Evolutionary conservation across 1,140 invertebrate species (phyloP), one percentile per base, ranked within the genome.

Genomic region (Atta cephalotes): DNA sequence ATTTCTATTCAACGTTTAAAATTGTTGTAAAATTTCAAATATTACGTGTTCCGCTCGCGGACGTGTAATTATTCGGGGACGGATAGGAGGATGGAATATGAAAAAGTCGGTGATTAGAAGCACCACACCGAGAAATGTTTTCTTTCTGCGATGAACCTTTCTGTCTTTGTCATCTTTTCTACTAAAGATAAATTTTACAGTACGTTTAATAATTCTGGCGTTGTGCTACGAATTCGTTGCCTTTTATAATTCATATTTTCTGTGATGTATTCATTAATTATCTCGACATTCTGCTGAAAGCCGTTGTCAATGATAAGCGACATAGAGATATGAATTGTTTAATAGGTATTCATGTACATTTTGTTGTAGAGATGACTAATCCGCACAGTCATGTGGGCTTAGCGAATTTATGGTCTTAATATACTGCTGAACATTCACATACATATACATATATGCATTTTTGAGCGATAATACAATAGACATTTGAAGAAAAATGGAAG

Each of bases 181-280:
- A 9, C 68, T 12, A 18, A 49, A 18, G 68, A 18, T 49, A 25
- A 84, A 28, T 51, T 84, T 84, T 49, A 28, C 16, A 58, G 12
- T 84, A 76, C 18, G 80, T 82, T 74, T 49, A 60, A 74, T 84
- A 74, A 84, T 63, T 74, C 45, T n/a, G 18, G 12, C 53, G 18
- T 35, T 16, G 6, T 35, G n/a, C 18, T 35, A 18, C 28, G 7
- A 63, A 45, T 31, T 72, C 21, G 12, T 39, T n/a, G 39, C 25
- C 6, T 74, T 21, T 51, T 39, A 51, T 25, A 70, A 63, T 74
- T 25, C 18, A 74, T n/a, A 49, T 76, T 84, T 74, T 76, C 45
- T 35, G 58, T 39, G 14, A 76, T 16, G 16, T 63, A 49, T 49
- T 3, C 58, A 18, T 84, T 84, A 76, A 84, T 74, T 84, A 76